Conservation (phyloP, 2,113 vertebrate genomes). For the Gallinago undulata region DNA sequence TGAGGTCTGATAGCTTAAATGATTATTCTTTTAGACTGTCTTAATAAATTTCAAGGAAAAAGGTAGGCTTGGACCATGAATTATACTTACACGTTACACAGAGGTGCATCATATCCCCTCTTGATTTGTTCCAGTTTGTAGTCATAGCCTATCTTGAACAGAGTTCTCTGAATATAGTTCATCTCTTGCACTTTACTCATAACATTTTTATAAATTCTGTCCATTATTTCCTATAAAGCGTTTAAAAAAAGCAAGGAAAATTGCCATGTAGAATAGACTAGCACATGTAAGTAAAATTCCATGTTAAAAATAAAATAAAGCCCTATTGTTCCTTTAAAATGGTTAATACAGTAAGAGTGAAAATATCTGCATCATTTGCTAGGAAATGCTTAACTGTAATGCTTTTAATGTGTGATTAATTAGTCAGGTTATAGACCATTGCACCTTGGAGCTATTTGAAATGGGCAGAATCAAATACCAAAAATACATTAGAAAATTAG, state of each 20-base stretch:
- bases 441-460: background rate
- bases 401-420: background rate
- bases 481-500: background rate
- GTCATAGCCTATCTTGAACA: slow-evolving; percentile 93
- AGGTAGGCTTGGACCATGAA: background rate
- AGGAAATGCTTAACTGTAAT: background rate
- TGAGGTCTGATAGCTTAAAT: background rate
- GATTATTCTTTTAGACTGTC: background rate
- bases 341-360: background rate
- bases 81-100: slow-evolving; percentile 90
- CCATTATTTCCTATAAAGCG: slow-evolving; percentile 92
- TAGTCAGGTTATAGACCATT: background rate
- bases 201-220: slow-evolving; percentile 96
- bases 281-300: background rate
- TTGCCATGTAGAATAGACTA: background rate
- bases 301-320: background rate
- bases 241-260: slow-evolving; percentile 24
- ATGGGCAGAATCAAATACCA: background rate
- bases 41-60: background rate
- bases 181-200: slow-evolving; percentile 98
- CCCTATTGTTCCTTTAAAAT: background rate
- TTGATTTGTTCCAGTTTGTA: slow-evolving; percentile 96
- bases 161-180: slow-evolving; percentile 88
- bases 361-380: background rate
- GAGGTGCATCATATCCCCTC: slow-evolving; percentile 92